Evolutionary conservation across 2,797 vertebrate genomes (phyloP), one percentile per base, ranked within the genome.

Genomic region (Dallia pectoralis): DNA sequence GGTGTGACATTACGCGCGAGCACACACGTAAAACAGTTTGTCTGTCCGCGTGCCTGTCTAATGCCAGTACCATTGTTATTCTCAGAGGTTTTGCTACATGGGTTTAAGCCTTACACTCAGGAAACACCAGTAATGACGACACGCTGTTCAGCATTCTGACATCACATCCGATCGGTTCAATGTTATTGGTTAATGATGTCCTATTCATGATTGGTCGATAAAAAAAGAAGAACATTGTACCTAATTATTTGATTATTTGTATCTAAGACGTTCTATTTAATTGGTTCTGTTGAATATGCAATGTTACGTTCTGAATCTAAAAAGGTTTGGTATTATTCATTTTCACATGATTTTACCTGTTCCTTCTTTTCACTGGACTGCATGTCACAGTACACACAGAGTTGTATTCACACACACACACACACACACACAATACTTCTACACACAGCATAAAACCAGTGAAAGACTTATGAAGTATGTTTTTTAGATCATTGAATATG

Each of bases 401-500:
- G 1, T 6, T 9, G n/a, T n/a, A 53, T 19, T 25, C 12, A 6
- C 22, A 59, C 53, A 59, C 53, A 56, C 51, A 56, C 51, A 56
- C 51, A 56, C 49, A 51, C 49, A 51, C 49, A 51, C 49, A 51
- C 49, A 51, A 51, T 19, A 51, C 49, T 19, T 19, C 19, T 19
- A 49, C 48, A 49, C 48, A 18, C 48, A 49, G 83, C 78, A 70
- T 75, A 74, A 64, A 83, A 74, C 71, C 72, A 81, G 76, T 78
- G 74, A 80, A 76, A 79, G 74, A 86, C 71, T 22, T 25, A 53
- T 22, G 8, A 56, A 76, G 25, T 22, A 44, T 36, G 65, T 47
- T 70, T 61, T 62, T 85, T 81, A 78, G 67, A 87, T 72, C 70
- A 75, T 74, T 86, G 83, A 87, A 87, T 89, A 87, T 88, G 84